Conservation (phyloP, 2,888 invertebrate genomes). For the Selenia dentaria region DNA sequence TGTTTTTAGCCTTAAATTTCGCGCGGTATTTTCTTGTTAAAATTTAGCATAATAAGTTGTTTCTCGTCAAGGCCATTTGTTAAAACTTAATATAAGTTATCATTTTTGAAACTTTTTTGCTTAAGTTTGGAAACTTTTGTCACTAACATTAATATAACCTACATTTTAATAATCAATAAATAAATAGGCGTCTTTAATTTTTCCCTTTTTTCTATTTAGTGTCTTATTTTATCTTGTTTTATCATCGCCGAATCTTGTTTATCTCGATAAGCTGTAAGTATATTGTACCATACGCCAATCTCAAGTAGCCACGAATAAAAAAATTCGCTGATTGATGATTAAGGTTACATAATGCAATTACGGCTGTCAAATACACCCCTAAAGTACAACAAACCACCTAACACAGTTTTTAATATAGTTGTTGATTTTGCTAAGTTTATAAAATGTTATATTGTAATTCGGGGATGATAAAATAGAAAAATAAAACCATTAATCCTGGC, state of each 20-base stretch:
- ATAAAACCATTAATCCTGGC: no score
- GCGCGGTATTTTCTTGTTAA: conserved; percentile 9
- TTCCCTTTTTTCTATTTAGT: no score
- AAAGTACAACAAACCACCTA: conserved; percentile 13
- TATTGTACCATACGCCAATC: conserved; percentile 1
- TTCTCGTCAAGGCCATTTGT: conserved; percentile 14
- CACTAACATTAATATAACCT: neutral
- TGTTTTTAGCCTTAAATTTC: neutral
- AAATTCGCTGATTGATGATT: no score
- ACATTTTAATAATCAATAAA: neutral
- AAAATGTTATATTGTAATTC: conserved; percentile 30
- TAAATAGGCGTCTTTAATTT: no score
- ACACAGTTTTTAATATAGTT: conserved; percentile 13
- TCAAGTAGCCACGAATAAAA: no score
- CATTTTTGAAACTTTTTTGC: neutral
- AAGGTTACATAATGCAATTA: neutral
- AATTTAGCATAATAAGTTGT: conserved; percentile 15
- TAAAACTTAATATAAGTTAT: neutral
- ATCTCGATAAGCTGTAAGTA: neutral
- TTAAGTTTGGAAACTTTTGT: neutral
- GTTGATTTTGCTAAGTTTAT: conserved; percentile 49
- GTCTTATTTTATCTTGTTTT: neutral
- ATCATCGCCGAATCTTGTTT: conserved; percentile 14
- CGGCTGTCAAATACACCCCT: neutral
- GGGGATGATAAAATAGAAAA: conserved; percentile 8